Base-by-base conservation (phyloP, 2,113 vertebrate species). In the Pollachius pollachius region DNA sequence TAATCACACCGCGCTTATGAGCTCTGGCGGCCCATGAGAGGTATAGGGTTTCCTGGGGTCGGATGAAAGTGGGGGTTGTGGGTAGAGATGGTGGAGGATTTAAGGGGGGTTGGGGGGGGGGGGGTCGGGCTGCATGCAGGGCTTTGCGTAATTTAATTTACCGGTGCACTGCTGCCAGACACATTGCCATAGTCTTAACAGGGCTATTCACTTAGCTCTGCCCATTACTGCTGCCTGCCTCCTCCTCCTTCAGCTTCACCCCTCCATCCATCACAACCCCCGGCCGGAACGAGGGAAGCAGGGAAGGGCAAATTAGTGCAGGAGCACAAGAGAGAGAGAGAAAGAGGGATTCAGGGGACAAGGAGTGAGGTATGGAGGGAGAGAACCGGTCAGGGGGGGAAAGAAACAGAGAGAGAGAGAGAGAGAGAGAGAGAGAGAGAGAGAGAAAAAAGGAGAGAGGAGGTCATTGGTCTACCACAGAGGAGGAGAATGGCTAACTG, bases 131-230 rank as follows among this genome's bases (percentile, higher is more conserved):
- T 66, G 41, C 15, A 48, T 56, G 74, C 71, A 57, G 62, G 15
- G 69, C 70, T 79, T 72, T 65, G 68, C 76, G 80, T 92, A 89
- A 93, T 92, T 90, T 63, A 78, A 91, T 93, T 90, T 87, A 82
- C 79, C 75, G 76, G 75, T 13, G 78, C 71, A 78, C 73, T 62
- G 73, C 81, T 80, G 77, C 79, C 81, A 86, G 84, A 77, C 83
- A 87, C 84, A 85, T 79, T 83, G 88, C 81, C 87, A 85, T 34
- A 34, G 71, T 84, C 80, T 78, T 54, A 82, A 86, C 82, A 77
- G 77, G 70, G 75, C 83, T 84, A 86, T 88, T 90, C 83, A 89
- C 85, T 91, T 88, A 88, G 82, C 80, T 80, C 82, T 77, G 80
- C 85, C 84, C 69, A 88, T 89, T 88, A 57, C 75, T 77, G 73